Percentiles rank a stretch among this genome's conserved stretches.
Conservation (phyloP, 1,140 invertebrate genomes). For the Drosophila sp. region DNA sequence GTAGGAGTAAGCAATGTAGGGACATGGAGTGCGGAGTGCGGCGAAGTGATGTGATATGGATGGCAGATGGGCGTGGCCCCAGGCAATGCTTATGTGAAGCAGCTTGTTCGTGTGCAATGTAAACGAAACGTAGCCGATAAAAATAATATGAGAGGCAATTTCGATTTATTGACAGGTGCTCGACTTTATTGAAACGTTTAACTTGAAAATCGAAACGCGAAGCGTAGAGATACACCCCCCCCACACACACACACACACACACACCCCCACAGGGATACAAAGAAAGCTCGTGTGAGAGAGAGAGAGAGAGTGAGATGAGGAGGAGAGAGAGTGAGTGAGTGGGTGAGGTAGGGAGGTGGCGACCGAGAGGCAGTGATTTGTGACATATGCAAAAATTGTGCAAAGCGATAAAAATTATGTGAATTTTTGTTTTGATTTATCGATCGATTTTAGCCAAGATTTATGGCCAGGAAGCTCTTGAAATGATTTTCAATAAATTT, state of each 20-base stretch:
- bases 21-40: constrained; percentile 12
- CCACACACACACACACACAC: not conserved
- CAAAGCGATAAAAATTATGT: constrained; percentile 75
- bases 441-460: constrained; percentile 18
- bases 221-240: constrained; percentile 4
- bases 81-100: constrained; percentile 45
- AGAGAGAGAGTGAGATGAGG: not conserved
- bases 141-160: constrained; percentile 81
- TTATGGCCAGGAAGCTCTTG: not conserved
- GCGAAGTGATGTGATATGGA: constrained; percentile 40
- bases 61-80: constrained; percentile 44
- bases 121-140: constrained; percentile 79
- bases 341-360: not conserved
- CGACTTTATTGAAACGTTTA: constrained; percentile 82
- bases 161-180: constrained; percentile 81
- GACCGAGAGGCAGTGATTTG: constrained; percentile 7
- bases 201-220: constrained; percentile 58
- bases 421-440: constrained; percentile 73
- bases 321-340: not conserved
- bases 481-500: constrained; percentile 8
- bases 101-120: constrained; percentile 58
- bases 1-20: constrained; percentile 24
- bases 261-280: not conserved
- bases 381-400: constrained; percentile 75
- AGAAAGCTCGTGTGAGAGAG: not conserved